These are phyloP conservation scores for Solea solea DNA, from an alignment of 2,113 vertebrate genomes.

Conservation along the genomic window DNA sequence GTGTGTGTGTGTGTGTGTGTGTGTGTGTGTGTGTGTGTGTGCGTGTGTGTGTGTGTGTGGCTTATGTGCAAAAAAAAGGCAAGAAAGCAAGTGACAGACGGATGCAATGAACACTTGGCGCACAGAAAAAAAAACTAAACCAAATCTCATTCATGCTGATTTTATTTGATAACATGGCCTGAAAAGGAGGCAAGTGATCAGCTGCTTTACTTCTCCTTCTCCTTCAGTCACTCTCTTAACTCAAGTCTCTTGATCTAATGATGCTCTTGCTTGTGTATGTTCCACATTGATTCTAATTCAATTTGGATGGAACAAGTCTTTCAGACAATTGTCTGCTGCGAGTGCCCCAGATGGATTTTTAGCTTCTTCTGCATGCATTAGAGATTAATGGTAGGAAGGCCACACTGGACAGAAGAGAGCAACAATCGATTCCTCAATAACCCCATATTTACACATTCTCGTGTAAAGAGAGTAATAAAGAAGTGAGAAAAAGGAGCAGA, in stretches of 20 bases:
- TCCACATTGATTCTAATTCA: constrained; percentile 82
- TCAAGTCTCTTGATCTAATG: constrained; percentile 69
- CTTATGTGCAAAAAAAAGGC: constrained; percentile 21
- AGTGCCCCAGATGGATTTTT: constrained; percentile 80
- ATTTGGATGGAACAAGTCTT: constrained; percentile 81
- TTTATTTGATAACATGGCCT: constrained; percentile 41
- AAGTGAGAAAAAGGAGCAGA: background rate
- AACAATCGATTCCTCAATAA: constrained; percentile 77
- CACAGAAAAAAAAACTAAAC: constrained; percentile 13
- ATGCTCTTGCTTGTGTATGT: constrained; percentile 76
- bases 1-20: constrained; percentile 3
- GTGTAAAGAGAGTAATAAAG: constrained; percentile 51
- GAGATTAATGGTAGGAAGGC: constrained; percentile 80
- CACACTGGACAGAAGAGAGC: constrained; percentile 62
- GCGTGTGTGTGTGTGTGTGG: constrained; percentile 1
- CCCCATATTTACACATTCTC: constrained; percentile 78
- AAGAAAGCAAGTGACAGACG: constrained; percentile 18
- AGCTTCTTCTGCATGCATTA: constrained; percentile 71
- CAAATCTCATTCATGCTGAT: constrained; percentile 30
- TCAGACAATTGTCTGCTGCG: constrained; percentile 81
- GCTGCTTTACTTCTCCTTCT: constrained; percentile 48
- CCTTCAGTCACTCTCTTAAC: constrained; percentile 57
- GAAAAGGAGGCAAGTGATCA: constrained; percentile 47
- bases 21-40: constrained; percentile 1
- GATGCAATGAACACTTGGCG: constrained; percentile 26